Evolutionary conservation across 2,113 vertebrate species (phyloP).

Genomic region (Fulmarus glacialis): DNA sequence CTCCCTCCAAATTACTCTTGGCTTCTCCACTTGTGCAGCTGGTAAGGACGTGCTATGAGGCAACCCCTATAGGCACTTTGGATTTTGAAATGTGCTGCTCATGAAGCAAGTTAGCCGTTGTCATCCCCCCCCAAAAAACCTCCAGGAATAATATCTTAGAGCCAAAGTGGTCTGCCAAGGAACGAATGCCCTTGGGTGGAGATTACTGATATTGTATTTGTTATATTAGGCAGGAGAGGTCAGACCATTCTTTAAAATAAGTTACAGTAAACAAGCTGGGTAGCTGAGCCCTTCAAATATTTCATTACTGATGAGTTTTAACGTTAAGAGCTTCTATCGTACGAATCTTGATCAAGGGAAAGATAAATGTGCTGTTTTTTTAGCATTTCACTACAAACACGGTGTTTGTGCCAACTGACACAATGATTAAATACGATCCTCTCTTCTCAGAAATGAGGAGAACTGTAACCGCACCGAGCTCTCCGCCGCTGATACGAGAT

Average conservation of each 20-base stretch:
- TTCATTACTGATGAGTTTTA: constrained; percentile 5
- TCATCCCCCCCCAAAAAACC: background rate
- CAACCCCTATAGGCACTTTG: background rate
- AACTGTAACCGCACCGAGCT: constrained; percentile 55
- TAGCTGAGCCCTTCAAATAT: constrained; percentile 1
- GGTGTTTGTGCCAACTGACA: constrained; percentile 70
- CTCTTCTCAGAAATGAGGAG: constrained; percentile 67
- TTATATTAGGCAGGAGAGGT: constrained; percentile 1
- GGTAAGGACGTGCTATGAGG: constrained; percentile 8
- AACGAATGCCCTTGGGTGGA: constrained; percentile 25
- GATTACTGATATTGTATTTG: background rate
- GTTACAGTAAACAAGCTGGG: constrained; percentile 32
- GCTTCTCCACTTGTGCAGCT: background rate
- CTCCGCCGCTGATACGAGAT: constrained; percentile 41
- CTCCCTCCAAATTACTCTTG: background rate
- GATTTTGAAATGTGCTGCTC: background rate
- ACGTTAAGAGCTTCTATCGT: constrained; percentile 4
- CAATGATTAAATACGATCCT: constrained; percentile 52
- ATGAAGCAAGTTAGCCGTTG: background rate
- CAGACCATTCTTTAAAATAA: constrained; percentile 1
- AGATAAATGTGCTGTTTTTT: constrained; percentile 54
- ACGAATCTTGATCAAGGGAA: constrained; percentile 9
- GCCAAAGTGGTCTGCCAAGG: constrained; percentile 9
- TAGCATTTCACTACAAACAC: constrained; percentile 56
- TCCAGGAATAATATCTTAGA: constrained; percentile 6